Base-by-base conservation (phyloP, 2,888 invertebrate species). In the Hypselothyrea guttata region DNA sequence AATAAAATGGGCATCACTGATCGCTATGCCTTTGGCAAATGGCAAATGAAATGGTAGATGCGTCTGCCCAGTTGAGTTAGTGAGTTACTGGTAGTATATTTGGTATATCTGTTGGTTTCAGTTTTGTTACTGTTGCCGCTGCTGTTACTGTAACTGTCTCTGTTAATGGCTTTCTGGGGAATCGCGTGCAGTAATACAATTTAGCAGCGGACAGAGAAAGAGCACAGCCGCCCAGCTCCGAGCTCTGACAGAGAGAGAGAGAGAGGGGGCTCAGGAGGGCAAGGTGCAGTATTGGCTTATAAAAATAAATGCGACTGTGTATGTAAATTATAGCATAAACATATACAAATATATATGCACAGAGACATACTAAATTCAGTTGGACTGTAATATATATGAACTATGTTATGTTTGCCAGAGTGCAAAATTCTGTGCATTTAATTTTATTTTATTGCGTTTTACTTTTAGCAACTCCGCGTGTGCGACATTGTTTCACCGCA, bases 131-230 rank as follows among this genome's bases (percentile, higher is more conserved):
- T 58, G 49, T 27, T 66, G 16, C 12, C 41, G 41, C 33, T 42
- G 15, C 13, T 58, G 44, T 38, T 56, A 30, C 30, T 59, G 56
- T 48, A 55, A 42, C 62, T 64, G 72, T 66, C 62, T 53, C 64
- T 68, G 81, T 81, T 82, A 84, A 82, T 82, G 81, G 84, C 81
- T 82, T 76, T 63, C 81, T 48, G 56, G 81, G 81, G 81, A 82
- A 82, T 82, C 74, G 81, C 84, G 84, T 82, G 81, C 74, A 53
- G 74, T 72, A 76, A 78, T 78, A 84, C 74, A 76, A 84, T 82
- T 82, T 73, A 66, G 60, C 57, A 66, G 46, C 34, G 45, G 56
- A 54, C 57, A 40, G 54, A 22, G 27, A n/a, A 18, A 27, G 63
- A 63, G 63, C 45, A 46, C 45, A 53, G 58, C 51, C 45, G 63